phyloP scores from a whole-genome alignment of 1,140 invertebrate genomes.

The Cecropterus lyciades region DNA sequence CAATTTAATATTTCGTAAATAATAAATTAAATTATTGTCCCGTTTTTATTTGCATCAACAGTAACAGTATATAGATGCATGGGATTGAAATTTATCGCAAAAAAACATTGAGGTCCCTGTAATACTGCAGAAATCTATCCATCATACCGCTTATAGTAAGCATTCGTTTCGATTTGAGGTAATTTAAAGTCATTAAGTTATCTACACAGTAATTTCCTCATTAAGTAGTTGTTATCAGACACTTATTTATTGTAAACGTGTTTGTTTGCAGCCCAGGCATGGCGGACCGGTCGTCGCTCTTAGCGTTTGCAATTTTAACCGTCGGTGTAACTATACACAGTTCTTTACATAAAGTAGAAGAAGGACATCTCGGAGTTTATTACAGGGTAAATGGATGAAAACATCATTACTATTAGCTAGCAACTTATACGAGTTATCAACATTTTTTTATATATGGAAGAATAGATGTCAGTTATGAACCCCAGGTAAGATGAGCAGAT shows the following conservation, averaged over 20 bases:
- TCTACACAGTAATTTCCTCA: background rate
- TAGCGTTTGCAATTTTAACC: slow-evolving; percentile 71
- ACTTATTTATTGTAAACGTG: background rate
- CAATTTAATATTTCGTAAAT: background rate
- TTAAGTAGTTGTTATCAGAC: background rate
- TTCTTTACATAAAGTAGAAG: slow-evolving; percentile 92
- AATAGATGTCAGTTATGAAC: too few relatives aligned
- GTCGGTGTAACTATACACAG: slow-evolving; percentile 76
- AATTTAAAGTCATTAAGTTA: slow-evolving; percentile 25
- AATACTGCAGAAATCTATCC: slow-evolving; percentile 31
- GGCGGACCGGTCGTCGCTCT: slow-evolving; percentile 73
- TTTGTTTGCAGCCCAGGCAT: slow-evolving; percentile 50
- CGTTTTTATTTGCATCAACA: background rate
- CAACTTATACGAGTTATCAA: too few relatives aligned
- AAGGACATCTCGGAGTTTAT: slow-evolving; percentile 96
- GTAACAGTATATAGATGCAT: background rate
- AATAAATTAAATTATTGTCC: slow-evolving; percentile 2
- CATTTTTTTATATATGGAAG: background rate
- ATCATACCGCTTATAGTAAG: slow-evolving; percentile 64
- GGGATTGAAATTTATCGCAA: background rate
- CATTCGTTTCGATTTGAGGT: slow-evolving; percentile 64
- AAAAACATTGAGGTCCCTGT: background rate
- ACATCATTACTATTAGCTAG: slow-evolving; percentile 2
- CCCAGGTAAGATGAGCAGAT: too few relatives aligned
- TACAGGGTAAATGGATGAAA: slow-evolving; percentile 88